Conservation (phyloP, 2,797 vertebrate species). For the Sphaeramia orbicularis region DNA sequence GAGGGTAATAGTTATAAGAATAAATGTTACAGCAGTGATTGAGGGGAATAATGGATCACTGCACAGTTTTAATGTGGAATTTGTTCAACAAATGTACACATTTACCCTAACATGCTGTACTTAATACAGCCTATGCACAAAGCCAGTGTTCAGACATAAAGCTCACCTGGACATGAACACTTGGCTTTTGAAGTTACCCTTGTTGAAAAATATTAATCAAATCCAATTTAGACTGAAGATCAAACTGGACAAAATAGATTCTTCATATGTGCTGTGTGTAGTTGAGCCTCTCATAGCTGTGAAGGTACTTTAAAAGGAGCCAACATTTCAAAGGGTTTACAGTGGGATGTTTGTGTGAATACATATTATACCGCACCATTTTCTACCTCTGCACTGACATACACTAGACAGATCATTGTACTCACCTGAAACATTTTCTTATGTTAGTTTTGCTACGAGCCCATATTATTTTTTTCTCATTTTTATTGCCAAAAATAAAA, state of each 20-base stretch:
- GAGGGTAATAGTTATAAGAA: conserved; percentile 55
- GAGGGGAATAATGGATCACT: conserved; percentile 39
- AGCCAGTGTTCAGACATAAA: conserved; percentile 39
- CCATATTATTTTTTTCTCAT: no score
- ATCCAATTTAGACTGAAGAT: conserved; percentile 54
- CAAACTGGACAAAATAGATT: conserved; percentile 55
- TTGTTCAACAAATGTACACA: conserved; percentile 57
- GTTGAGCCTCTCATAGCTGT: conserved; percentile 23
- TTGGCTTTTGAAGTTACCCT: conserved; percentile 65
- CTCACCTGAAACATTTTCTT: conserved; percentile 11
- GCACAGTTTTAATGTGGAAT: conserved; percentile 40
- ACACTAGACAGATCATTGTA: background rate
- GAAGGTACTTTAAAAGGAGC: conserved; percentile 41
- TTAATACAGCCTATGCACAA: conserved; percentile 44
- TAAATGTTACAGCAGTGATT: conserved; percentile 57
- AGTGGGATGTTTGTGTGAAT: conserved; percentile 48
- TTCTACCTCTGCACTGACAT: conserved; percentile 21
- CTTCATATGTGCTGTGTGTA: conserved; percentile 26
- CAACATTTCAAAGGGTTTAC: conserved; percentile 59
- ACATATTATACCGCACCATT: conserved; percentile 39
- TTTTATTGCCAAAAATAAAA: no score
- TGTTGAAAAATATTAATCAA: conserved; percentile 61
- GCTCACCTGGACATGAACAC: conserved; percentile 49
- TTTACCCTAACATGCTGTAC: conserved; percentile 59
- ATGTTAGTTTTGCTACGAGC: background rate